Conservation (phyloP, 2,888 invertebrate genomes). For the Rhodophaea formosa region DNA sequence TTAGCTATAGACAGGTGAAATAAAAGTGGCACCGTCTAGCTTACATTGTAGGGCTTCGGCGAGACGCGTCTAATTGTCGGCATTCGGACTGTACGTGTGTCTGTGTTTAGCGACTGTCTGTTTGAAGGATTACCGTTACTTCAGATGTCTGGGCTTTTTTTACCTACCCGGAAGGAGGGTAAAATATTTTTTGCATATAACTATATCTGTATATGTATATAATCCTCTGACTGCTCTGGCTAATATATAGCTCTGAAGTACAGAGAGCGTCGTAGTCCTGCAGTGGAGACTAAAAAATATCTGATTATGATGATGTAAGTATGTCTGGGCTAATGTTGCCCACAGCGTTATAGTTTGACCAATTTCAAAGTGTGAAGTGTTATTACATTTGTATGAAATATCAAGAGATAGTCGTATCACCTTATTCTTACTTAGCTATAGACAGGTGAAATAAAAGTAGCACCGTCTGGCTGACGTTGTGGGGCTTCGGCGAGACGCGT, state of each 20-base stretch:
- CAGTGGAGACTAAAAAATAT: too few relatives aligned
- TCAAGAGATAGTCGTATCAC: neutral
- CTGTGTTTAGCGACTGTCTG: conserved; percentile 16
- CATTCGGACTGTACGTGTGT: conserved; percentile 39
- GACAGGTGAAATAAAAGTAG: conserved; percentile 67
- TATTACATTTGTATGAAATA: too few relatives aligned
- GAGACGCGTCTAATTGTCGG: conserved; percentile 71
- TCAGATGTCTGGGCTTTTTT: too few relatives aligned
- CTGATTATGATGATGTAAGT: too few relatives aligned
- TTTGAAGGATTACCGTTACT: conserved; percentile 1
- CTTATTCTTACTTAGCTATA: neutral
- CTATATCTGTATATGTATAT: too few relatives aligned
- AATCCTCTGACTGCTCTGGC: too few relatives aligned
- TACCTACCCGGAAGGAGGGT: too few relatives aligned
- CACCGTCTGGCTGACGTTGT: conserved; percentile 72
- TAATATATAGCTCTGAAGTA: too few relatives aligned
- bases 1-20: conserved; percentile 47
- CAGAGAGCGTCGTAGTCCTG: too few relatives aligned
- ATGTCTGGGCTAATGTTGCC: too few relatives aligned
- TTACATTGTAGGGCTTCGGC: conserved; percentile 74
- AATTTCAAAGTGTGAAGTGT: neutral
- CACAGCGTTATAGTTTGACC: too few relatives aligned
- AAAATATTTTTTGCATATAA: too few relatives aligned
- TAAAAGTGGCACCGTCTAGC: conserved; percentile 74
- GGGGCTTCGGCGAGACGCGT: conserved; percentile 72